Evolutionary conservation across 2,113 vertebrate genomes (phyloP), one percentile per base, ranked within the genome.

Genomic region (Crocuta crocuta): DNA sequence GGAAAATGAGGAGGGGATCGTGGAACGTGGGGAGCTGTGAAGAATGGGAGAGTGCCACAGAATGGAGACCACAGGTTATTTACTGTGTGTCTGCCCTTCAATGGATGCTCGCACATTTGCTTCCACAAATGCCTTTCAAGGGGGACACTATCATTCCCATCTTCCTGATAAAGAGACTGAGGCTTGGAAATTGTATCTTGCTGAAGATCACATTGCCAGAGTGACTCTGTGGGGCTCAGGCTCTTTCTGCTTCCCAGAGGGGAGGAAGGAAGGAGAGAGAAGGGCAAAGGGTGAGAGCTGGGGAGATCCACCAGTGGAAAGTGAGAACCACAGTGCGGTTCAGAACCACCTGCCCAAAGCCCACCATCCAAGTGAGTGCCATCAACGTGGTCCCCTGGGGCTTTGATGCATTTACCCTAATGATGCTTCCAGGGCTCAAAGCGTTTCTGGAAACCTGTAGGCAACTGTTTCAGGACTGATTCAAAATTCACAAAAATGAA

Each of bases 11-110:
- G 58, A 11, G 1, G 21, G 15, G 9, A 2, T 26, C 5, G 1
- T 2, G 15, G 23, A 45, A 19, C 43, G 26, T 35, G 21, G 10
- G 50, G 58, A 53, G 15, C 48, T 53, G 61, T 39, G 74, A 94
- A 31, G 65, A 33, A 10, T 0, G 53, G 68, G 13, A 31, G 17
- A 13, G 19, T 2, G 12, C 80, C 24, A 19, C 8, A 31, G 78
- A 65, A 19, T 0, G 0, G 91, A 10, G 12, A 1, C 2, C 10
- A 8, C 2, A 21, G 4, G 7, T 53, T 78, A 17, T 33, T 28
- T n/a, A 17, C 23, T 24, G 4, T 0, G 17, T 7, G 48, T 33
- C 79, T 17, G 50, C 2, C 2, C 45, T 9, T 50, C 1, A 58
- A 45, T 0, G 9, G 26, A 7, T 2, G 1, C 15, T 33, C 76